phyloP scores from a whole-genome alignment of 2,888 invertebrate species.

The Miltochrista miniata region DNA sequence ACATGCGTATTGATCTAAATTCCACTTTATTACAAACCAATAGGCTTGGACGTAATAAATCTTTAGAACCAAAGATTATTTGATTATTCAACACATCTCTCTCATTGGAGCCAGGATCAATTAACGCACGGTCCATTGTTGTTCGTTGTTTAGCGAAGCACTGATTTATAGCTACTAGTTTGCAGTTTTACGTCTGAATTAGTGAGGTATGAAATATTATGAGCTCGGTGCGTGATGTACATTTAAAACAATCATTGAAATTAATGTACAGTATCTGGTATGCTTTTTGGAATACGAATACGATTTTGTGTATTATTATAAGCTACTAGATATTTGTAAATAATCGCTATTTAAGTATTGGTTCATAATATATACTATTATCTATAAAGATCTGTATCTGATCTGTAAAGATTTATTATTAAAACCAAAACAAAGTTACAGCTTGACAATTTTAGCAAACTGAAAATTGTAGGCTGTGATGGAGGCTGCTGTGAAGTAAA shows the following conservation, averaged over 20 bases:
- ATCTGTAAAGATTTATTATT: too few relatives aligned
- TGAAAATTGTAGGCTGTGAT: too few relatives aligned
- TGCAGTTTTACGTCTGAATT: neutral
- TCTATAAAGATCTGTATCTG: too few relatives aligned
- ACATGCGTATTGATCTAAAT: conserved; percentile 78
- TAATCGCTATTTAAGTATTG: too few relatives aligned
- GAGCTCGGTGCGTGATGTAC: neutral
- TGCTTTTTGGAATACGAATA: neutral
- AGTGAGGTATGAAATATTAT: neutral
- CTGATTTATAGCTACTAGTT: neutral
- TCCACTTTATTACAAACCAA: conserved; percentile 65
- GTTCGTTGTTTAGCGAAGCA: neutral
- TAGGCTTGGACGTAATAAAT: conserved; percentile 79
- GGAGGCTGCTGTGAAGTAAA: too few relatives aligned
- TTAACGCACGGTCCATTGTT: conserved; percentile 22
- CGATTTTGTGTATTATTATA: too few relatives aligned
- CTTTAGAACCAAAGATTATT: conserved; percentile 45
- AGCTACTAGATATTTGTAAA: too few relatives aligned
- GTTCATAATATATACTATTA: too few relatives aligned
- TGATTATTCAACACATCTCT: conserved; percentile 38
- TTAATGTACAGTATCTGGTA: neutral
- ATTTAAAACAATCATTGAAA: neutral
- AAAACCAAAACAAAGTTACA: too few relatives aligned
- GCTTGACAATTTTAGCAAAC: too few relatives aligned
- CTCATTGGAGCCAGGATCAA: conserved; percentile 31